Base-by-base conservation (phyloP, 2,797 vertebrate species). In the Toxotes lorentzi region DNA sequence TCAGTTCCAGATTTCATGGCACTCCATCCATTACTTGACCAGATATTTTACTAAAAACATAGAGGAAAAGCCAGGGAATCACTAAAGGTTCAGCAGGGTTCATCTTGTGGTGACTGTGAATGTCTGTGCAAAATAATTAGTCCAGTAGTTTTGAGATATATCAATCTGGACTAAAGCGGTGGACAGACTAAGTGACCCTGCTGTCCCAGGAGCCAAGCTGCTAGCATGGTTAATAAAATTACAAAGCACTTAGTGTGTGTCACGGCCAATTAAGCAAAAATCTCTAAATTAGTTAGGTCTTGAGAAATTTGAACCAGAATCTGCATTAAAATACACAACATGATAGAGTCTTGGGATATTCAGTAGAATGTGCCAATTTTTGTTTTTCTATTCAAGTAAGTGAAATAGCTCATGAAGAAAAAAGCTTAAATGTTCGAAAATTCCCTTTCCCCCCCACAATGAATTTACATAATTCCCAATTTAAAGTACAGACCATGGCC, bases 311-410 rank as follows among this genome's bases (percentile, higher is more conserved):
- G 5, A 66, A 64, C 30, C 34, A 35, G 13, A 48, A 38, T 60
- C 63, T 43, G 19, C 23, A 57, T 48, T 59, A 7, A 66, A 66
- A 50, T 58, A 60, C 35, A 27, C 9, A 65, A 45, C 7, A 48
- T 23, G 13, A 30, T 56, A 35, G 35, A 14, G 40, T 41, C 12
- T 4, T 41, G 40, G 40, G 13, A 41, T 13, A 41, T 41, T 11
- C 38, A 38, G 19, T 11, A 32, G 47, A 32, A 41, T 17, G 58
- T 16, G 27, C 41, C 7, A 24, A 11, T 34, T 47, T 48, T 60
- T 47, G 9, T 30, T 30, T 30, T 35, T 34, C 4, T 21, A 45
- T 64, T 66, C 17, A 11, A 32, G 61, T 34, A 12, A 34, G 21
- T 35, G 0, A 50, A 66, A 17, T 58, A n/a, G 34, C 50, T 69